Conservation (phyloP, 2,797 vertebrate genomes). For the Rhinoraja longicauda region DNA sequence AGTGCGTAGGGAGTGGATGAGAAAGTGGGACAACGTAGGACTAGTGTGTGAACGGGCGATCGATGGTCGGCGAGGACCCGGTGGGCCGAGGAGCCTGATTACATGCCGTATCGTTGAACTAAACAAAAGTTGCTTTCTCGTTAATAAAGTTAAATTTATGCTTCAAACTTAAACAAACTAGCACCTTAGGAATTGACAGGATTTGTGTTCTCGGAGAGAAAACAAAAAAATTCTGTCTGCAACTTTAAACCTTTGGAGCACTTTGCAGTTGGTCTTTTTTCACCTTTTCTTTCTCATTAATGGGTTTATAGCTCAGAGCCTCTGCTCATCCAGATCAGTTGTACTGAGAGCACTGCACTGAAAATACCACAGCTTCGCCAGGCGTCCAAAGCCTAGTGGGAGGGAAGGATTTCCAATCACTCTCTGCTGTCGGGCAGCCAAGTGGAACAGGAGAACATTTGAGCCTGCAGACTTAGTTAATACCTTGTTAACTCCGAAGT, state of each 20-base stretch:
- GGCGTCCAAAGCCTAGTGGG: not conserved
- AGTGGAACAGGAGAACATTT: conserved; percentile 5
- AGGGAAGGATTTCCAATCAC: conserved; percentile 16
- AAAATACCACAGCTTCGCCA: conserved; percentile 2
- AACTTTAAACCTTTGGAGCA: not conserved
- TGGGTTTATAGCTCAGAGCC: conserved; percentile 10
- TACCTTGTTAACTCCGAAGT: conserved; percentile 10
- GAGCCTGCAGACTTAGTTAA: not conserved
- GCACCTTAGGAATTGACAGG: not conserved
- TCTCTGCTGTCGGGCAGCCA: conserved; percentile 17
- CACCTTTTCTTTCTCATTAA: not conserved
- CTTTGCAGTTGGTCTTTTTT: not conserved
- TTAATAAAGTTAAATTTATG: not conserved
- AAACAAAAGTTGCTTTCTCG: not conserved
- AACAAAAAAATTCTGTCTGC: not conserved
- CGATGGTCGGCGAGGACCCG: too few species aligned
- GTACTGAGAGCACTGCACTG: not conserved
- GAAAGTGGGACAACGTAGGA: too few species aligned
- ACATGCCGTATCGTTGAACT: too few species aligned
- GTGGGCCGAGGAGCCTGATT: too few species aligned
- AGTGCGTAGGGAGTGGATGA: too few species aligned
- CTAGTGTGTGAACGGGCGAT: too few species aligned
- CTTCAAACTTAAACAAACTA: not conserved
- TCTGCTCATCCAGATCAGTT: conserved; percentile 8
- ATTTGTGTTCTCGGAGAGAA: too few species aligned